Percentiles rank a stretch among this genome's conserved stretches.
Conservation (phyloP, 2,797 vertebrate genomes). For the Knipowitschia caucasica region DNA sequence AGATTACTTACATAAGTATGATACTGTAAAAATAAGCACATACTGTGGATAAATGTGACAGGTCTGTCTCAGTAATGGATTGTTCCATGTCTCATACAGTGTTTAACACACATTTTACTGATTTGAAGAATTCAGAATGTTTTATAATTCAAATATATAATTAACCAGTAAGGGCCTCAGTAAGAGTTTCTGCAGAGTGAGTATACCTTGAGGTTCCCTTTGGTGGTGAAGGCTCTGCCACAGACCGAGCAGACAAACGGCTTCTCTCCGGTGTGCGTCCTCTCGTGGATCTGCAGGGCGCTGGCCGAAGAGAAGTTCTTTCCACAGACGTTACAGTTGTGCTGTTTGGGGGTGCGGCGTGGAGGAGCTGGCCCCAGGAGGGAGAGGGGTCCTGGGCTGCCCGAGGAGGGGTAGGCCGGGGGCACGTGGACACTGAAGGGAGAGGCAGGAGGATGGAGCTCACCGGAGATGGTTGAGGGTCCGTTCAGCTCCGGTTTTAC, state of each 20-base stretch:
- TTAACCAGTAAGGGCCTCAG: no score
- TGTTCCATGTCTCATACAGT: no score
- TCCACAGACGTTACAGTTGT: conserved; percentile 94
- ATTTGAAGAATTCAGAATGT: no score
- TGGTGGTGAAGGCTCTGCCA: conserved; percentile 96
- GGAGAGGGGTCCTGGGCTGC: conserved; percentile 82
- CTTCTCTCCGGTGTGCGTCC: conserved; percentile 98
- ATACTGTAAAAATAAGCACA: no score
- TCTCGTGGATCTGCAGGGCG: conserved; percentile 97
- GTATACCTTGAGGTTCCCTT: conserved; percentile 96
- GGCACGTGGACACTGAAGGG: conserved; percentile 83
- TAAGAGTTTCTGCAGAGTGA: background rate
- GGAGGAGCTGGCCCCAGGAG: conserved; percentile 85
- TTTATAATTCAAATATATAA: no score
- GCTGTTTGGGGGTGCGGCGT: conserved; percentile 91
- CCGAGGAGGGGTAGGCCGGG: conserved; percentile 73
- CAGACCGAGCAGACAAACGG: conserved; percentile 97
- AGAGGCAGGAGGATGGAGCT: conserved; percentile 76
- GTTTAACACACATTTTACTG: no score
- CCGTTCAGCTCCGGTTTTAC: conserved; percentile 90
- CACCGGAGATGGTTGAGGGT: conserved; percentile 76
- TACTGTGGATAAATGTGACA: no score
- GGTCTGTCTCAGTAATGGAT: no score
- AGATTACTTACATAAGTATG: no score
- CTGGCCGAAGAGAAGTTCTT: conserved; percentile 99